Base-by-base conservation (phyloP, 1,140 invertebrate species). In the Harlomillsia oculata region DNA sequence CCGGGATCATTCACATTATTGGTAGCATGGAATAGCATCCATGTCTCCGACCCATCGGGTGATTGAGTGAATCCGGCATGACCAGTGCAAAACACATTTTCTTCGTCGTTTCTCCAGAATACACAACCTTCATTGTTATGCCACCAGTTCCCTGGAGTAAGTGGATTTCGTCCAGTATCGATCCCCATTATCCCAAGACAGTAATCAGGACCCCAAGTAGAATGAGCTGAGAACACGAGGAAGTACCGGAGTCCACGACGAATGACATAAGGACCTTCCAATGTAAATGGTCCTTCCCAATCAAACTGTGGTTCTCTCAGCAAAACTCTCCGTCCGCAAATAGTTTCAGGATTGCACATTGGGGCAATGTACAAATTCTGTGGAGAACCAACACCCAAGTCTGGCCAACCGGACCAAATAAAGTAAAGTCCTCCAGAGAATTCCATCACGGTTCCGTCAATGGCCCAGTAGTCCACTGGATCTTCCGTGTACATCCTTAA, bases 151-250 rank as follows among this genome's bases (percentile, higher is more conserved):
- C 21, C 26, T 2, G 34, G 28, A 5, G 43, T 25, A 21, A 60
- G 0, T 4, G 58, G 58, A 51, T 60, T 46, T 0, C n/a, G 25
- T 18, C 4, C 9, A 4, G 26, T 32, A 39, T 60, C 58, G 9
- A 60, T 23, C 2, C 51, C 58, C 52, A 60, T 55, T 0, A 54
- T 54, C 50, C 58, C 58, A 4, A 55, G n/a, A 28, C 58, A 60
- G n/a, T 60, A 60, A 23, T 60, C 39, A 8, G 45, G 45, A 11
- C 49, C 39, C 51, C 51, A 53, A 2, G 51, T 53, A 29, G 51
- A 53, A n/a, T 43, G 1, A 0, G 51, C 51, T 18, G 51, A 53
- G 23, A 53, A 53, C 21, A 43, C 51, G 16, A 53, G 9, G 20
- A 53, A 53, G 2, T 11, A 6, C 16, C 51, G 11, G 11, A 28